Conservation (phyloP, 2,113 vertebrate genomes). For the Abramis brama region DNA sequence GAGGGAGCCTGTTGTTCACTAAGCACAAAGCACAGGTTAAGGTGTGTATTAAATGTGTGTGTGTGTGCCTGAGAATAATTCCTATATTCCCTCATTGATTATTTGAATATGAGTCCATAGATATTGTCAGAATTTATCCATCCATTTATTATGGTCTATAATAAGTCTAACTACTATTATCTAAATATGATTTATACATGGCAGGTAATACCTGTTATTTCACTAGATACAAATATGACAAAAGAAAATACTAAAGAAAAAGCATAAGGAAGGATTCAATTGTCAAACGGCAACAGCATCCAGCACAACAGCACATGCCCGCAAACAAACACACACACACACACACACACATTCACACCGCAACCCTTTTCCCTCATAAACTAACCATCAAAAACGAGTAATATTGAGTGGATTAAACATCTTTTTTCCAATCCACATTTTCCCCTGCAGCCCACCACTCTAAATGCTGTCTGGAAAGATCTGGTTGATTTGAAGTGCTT, state of each 20-base stretch:
- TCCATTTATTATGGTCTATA: not conserved
- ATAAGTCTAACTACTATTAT: not conserved
- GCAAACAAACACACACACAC: not conserved
- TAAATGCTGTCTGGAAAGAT: conserved; percentile 74
- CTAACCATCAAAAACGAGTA: conserved; percentile 46
- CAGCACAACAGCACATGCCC: not conserved
- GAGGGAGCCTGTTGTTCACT: conserved; percentile 49
- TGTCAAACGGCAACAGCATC: conserved; percentile 35
- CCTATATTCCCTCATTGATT: not conserved
- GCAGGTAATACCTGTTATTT: not conserved
- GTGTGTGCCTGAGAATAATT: not conserved
- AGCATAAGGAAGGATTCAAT: not conserved
- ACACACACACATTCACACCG: not conserved
- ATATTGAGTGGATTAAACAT: conserved; percentile 63
- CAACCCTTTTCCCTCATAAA: conserved; percentile 34
- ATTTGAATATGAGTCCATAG: not conserved
- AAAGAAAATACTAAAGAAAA: not conserved
- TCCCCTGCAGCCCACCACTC: conserved; percentile 72
- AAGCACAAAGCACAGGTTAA: conserved; percentile 16
- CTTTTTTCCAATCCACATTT: conserved; percentile 74
- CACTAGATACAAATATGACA: not conserved
- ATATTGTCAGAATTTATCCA: not conserved
- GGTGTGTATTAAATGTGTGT: not conserved
- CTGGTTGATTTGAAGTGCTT: conserved; percentile 75
- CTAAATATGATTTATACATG: not conserved